A percentile compares a stretch with the other conserved stretches of the same genome.
These are phyloP conservation scores for Zaprionus bogoriensis DNA, from an alignment of 2,888 invertebrate genomes.

Conservation along the genomic window DNA sequence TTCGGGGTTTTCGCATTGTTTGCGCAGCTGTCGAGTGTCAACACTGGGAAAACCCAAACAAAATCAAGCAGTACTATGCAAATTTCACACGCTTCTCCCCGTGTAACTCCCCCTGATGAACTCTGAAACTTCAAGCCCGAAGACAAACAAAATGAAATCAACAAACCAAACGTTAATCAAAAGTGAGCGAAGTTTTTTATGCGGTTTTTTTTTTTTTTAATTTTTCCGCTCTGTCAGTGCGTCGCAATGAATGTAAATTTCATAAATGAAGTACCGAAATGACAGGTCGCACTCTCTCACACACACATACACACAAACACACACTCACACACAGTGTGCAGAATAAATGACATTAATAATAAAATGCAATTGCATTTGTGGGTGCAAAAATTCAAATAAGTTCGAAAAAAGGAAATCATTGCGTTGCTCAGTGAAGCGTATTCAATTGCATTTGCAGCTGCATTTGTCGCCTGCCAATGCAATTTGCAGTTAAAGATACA, in stretches of 20 bases:
- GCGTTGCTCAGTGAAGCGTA: constrained; percentile 38
- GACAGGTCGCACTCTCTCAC: constrained; percentile 28
- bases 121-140: neutral
- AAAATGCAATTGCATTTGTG: constrained; percentile 56
- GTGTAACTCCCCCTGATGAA: neutral
- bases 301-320: constrained; percentile 4
- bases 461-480: constrained; percentile 3
- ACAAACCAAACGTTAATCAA: constrained; percentile 56
- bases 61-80: constrained; percentile 53
- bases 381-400: neutral
- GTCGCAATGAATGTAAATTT: constrained; percentile 63
- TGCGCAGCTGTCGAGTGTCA: constrained; percentile 49
- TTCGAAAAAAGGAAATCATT: constrained; percentile 22
- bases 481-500: constrained; percentile 30
- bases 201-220: constrained; percentile 25
- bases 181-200: constrained; percentile 45
- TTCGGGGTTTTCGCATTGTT: constrained; percentile 20
- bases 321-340: neutral
- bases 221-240: constrained; percentile 46
- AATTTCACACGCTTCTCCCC: constrained; percentile 22
- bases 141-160: constrained; percentile 37
- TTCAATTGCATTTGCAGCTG: constrained; percentile 30
- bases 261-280: constrained; percentile 60
- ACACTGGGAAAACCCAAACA: constrained; percentile 35
- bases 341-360: constrained; percentile 64